These are phyloP conservation scores for Molorchus minor DNA, from an alignment of 2,888 invertebrate species.

Conservation along the genomic window DNA sequence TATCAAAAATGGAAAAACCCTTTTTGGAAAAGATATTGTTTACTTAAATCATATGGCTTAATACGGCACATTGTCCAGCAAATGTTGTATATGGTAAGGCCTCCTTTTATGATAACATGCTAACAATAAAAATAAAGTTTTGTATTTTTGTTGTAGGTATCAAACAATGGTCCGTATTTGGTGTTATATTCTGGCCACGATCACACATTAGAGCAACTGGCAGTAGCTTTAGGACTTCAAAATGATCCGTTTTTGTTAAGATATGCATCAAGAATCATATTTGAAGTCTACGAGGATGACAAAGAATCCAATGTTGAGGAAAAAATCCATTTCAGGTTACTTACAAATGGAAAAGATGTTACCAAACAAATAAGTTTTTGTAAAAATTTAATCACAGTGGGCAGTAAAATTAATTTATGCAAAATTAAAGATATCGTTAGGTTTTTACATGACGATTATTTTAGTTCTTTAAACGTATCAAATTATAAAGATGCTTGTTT, in stretches of 20 bases:
- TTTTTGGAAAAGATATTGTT: conserved; percentile 71
- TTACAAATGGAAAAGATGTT: conserved; percentile 88
- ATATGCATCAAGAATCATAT: conserved; percentile 86
- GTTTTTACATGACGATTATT: conserved; percentile 89
- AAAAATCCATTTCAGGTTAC: conserved; percentile 82
- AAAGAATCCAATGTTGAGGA: conserved; percentile 60
- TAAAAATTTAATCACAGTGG: conserved; percentile 67
- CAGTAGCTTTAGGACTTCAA: conserved; percentile 79
- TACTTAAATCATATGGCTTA: conserved; percentile 83
- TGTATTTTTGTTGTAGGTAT: conserved; percentile 51
- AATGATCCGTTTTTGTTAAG: conserved; percentile 72
- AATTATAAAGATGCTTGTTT: conserved; percentile 87
- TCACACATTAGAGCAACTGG: conserved; percentile 85
- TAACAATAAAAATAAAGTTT: too few relatives aligned
- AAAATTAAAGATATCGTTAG: conserved; percentile 88
- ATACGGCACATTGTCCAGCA: conserved; percentile 83
- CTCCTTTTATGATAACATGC: not conserved
- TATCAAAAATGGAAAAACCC: conserved; percentile 68
- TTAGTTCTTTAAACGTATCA: conserved; percentile 82
- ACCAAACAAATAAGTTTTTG: conserved; percentile 86
- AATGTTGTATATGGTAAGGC: conserved; percentile 77
- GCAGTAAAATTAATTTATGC: conserved; percentile 71
- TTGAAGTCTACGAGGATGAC: conserved; percentile 85
- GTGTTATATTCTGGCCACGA: conserved; percentile 83
- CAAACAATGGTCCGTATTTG: conserved; percentile 58